Evolutionary conservation across 1,140 invertebrate genomes (phyloP), one percentile per base, ranked within the genome.

Genomic region (Macrosteles quadrilineatus): DNA sequence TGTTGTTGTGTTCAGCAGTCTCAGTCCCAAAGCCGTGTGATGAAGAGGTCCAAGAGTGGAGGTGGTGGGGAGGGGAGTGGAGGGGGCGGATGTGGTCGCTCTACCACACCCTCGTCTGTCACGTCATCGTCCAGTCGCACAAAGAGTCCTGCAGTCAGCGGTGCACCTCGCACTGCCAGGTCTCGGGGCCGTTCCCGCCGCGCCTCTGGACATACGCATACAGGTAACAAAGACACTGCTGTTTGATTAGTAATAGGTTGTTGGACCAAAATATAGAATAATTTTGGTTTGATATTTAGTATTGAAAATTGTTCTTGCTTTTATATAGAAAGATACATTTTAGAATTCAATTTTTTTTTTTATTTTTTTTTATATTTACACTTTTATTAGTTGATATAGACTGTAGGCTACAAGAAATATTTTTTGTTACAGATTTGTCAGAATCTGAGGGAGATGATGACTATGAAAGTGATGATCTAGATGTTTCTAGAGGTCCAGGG

Each of bases 111-210:
- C 43, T 84, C 83, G 21, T 86, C 83, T 71, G 83, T 84, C 70
- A 87, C 81, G 68, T 87, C 81, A 69, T 85, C 83, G 17, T 85
- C 82, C 74, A 87, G 83, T 67, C 85, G 85, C 73, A 88, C 83
- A 65, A 91, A 90, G 77, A 90, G 88, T 76, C 86, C 85, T 12
- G 85, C 84, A 1, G 85, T 83, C 21, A 69, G 68, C 21, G 21
- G 50, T 25, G 31, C 29, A 17, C 9, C 4, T 2, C 50, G 63
- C 25, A 66, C 17, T n/a, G 17, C 29, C n/a, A n/a, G 63, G 3
- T 25, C n/a, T 45, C 70, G 68, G 63, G 23, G 64, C 14, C 45
- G 30, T 14, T 2, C 63, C 11, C 63, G 63, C 40, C 63, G 63
- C 27, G 45, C 40, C 14, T 47, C 57, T 2, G 68, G 59, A 2